phyloP scores from a whole-genome alignment of 2,797 vertebrate species.

The Leptoclinus maculatus region DNA sequence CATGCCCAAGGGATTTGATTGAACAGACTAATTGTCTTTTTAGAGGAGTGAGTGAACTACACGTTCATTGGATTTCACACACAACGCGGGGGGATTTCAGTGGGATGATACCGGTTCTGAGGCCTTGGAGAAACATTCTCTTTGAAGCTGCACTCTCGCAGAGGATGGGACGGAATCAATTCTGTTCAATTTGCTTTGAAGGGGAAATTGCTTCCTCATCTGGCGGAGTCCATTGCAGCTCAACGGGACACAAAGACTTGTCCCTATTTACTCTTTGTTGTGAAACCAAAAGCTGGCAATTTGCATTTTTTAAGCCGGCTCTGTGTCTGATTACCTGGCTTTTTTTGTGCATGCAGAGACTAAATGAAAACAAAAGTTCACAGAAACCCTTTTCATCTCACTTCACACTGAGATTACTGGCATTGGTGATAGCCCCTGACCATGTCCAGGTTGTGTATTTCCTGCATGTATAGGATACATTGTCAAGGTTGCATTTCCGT shows the following conservation, averaged over 20 bases:
- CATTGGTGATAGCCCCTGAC: background rate
- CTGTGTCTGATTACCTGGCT: slow-evolving; percentile 50
- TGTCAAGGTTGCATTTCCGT: slow-evolving; percentile 18
- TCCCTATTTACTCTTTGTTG: slow-evolving; percentile 64
- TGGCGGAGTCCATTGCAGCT: slow-evolving; percentile 58
- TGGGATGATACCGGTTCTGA: slow-evolving; percentile 39
- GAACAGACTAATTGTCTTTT: slow-evolving; percentile 71
- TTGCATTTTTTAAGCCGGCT: slow-evolving; percentile 52
- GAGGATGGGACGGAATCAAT: slow-evolving; percentile 58
- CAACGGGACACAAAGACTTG: slow-evolving; percentile 52
- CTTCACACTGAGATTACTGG: slow-evolving; percentile 9
- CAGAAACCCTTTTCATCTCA: slow-evolving; percentile 46
- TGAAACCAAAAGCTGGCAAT: slow-evolving; percentile 52
- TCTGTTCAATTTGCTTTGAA: slow-evolving; percentile 71
- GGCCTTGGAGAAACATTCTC: slow-evolving; percentile 51
- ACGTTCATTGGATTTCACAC: slow-evolving; percentile 49
- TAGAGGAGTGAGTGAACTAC: slow-evolving; percentile 57
- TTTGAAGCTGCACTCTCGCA: slow-evolving; percentile 64
- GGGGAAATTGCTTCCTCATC: slow-evolving; percentile 61
- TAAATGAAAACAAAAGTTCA: background rate
- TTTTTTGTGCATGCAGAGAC: slow-evolving; percentile 14
- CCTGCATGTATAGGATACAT: background rate
- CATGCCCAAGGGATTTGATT: slow-evolving; percentile 54
- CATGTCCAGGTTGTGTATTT: background rate
- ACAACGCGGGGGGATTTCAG: slow-evolving; percentile 39